A percentile compares a stretch with the other conserved stretches of the same genome.
Conservation (phyloP, 1,140 invertebrate species). For the Drosophila subpulchrella region DNA sequence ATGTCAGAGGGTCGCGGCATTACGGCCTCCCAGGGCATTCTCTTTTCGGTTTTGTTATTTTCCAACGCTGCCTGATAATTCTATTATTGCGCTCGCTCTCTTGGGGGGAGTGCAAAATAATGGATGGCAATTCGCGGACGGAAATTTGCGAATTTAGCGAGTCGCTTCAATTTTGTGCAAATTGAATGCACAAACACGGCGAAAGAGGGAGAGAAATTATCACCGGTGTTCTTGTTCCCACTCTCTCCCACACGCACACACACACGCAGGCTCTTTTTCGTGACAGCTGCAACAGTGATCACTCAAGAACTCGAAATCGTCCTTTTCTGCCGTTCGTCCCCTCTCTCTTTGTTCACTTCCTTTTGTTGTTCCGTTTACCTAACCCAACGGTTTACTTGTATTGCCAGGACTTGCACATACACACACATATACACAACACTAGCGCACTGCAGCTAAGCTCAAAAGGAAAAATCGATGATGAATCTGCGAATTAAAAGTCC, state of each 20-base stretch:
- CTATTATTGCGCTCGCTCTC: conserved; percentile 58
- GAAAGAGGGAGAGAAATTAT: conserved; percentile 16
- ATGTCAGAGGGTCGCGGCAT: conserved; percentile 70
- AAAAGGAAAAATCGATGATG: conserved; percentile 53
- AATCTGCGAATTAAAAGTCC: conserved; percentile 40
- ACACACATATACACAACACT: conserved; percentile 7
- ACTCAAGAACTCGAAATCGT: conserved; percentile 28
- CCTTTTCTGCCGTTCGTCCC: not conserved
- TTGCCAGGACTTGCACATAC: conserved; percentile 28
- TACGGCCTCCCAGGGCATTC: conserved; percentile 67
- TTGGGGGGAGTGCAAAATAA: conserved; percentile 30
- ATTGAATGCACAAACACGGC: conserved; percentile 68
- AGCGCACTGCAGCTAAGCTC: conserved; percentile 25
- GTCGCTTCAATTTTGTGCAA: conserved; percentile 53
- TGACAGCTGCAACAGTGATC: conserved; percentile 44
- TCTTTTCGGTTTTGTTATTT: conserved; percentile 28
- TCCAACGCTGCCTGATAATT: conserved; percentile 53
- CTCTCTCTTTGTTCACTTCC: conserved; percentile 9
- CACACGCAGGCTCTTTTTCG: conserved; percentile 1
- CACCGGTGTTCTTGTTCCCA: not conserved
- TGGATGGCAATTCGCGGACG: conserved; percentile 71
- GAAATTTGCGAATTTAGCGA: conserved; percentile 50
- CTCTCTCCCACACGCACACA: conserved; percentile 5
- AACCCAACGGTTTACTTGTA: conserved; percentile 41
- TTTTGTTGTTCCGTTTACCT: conserved; percentile 46